Percentiles rank a stretch among this genome's conserved stretches.
These are phyloP conservation scores for Hoplostethus atlanticus DNA, from an alignment of 2,797 vertebrate genomes.

Conservation along the genomic window DNA sequence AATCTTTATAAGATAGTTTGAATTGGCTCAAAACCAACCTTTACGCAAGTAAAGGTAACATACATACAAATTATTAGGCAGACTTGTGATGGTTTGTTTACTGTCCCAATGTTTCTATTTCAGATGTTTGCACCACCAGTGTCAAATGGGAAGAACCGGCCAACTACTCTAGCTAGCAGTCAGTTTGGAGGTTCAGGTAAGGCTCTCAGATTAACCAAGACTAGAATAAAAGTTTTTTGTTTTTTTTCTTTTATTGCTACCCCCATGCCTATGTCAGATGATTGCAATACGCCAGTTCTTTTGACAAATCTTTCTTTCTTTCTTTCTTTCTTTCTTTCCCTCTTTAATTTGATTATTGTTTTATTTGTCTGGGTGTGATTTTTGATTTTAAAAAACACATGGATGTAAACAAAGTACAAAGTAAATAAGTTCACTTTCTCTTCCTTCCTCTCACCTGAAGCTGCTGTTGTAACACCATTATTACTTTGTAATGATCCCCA, in stretches of 20 bases:
- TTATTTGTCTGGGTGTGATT: neutral
- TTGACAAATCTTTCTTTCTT: neutral
- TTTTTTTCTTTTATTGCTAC: neutral
- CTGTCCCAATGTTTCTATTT: conserved; percentile 60
- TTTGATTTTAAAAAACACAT: neutral
- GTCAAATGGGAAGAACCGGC: conserved; percentile 93
- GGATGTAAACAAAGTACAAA: neutral
- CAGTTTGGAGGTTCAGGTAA: conserved; percentile 95
- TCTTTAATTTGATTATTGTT: neutral
- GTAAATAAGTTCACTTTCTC: neutral
- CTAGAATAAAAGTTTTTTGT: neutral
- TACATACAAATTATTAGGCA: conserved; percentile 2
- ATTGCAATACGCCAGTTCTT: too few relatives aligned
- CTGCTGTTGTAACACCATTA: neutral
- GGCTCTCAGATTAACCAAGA: conserved; percentile 7
- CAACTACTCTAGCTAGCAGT: conserved; percentile 89
- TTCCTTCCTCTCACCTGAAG: conserved; percentile 26
- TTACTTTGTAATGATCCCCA: conserved; percentile 21
- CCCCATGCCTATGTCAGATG: neutral
- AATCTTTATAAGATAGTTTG: conserved; percentile 23
- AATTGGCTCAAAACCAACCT: conserved; percentile 20
- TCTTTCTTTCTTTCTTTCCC: neutral
- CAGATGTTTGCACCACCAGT: conserved; percentile 97
- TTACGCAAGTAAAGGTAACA: conserved; percentile 29
- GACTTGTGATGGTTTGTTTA: conserved; percentile 23